phyloP scores from a whole-genome alignment of 2,888 invertebrate genomes.

The Lepas anatifera region DNA sequence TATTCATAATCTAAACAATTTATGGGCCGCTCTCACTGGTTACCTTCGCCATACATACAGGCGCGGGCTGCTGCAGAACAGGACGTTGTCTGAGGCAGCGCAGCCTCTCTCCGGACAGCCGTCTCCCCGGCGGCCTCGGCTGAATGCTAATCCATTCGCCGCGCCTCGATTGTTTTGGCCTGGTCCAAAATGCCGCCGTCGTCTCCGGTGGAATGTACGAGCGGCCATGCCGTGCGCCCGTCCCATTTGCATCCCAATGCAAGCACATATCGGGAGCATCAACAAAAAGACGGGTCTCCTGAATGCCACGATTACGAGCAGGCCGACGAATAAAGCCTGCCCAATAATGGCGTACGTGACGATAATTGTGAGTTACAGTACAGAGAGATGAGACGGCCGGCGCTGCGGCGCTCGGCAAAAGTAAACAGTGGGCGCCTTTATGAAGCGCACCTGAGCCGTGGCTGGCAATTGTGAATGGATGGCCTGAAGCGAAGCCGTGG shows the following conservation, averaged over 20 bases:
- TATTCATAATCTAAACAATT: too few relatives aligned
- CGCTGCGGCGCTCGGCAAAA: neutral
- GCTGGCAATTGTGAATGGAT: too few relatives aligned
- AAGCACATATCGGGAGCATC: neutral
- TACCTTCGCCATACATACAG: too few relatives aligned
- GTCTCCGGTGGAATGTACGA: neutral
- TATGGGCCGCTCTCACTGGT: too few relatives aligned
- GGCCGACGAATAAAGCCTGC: neutral
- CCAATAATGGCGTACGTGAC: neutral
- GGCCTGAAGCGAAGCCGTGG: neutral
- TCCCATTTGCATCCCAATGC: constrained; percentile 3
- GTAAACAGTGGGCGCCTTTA: neutral
- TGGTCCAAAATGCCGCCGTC: neutral
- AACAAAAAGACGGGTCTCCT: neutral
- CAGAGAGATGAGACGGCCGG: neutral
- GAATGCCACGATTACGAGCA: neutral
- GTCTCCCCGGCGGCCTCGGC: neutral
- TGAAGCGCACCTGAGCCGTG: neutral
- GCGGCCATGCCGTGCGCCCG: neutral
- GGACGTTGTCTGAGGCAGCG: too few relatives aligned
- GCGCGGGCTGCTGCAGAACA: too few relatives aligned
- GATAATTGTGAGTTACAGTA: constrained; percentile 5
- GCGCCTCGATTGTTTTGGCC: neutral
- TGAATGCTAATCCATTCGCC: constrained; percentile 4
- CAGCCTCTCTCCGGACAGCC: too few relatives aligned